These are phyloP conservation scores for Acrobasis repandana DNA, from an alignment of 2,888 invertebrate genomes.

Conservation along the genomic window DNA sequence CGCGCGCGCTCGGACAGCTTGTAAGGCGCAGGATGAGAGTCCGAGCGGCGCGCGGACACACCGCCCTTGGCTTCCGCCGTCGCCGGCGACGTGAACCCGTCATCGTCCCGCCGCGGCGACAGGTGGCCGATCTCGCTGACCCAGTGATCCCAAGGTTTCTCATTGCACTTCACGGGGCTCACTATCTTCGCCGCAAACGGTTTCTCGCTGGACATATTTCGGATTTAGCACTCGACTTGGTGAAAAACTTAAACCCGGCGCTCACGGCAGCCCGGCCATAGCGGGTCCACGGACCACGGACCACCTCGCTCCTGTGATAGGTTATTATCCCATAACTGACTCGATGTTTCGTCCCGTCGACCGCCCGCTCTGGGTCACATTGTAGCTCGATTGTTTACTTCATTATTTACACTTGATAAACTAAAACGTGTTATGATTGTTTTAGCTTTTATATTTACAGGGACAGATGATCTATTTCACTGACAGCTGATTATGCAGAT, in stretches of 20 bases:
- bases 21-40: slow-evolving; percentile 55
- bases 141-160: slow-evolving; percentile 81
- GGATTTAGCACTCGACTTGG: slow-evolving; percentile 53
- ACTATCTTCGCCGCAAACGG: slow-evolving; percentile 68
- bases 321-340: slow-evolving; percentile 81
- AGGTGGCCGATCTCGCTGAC: slow-evolving; percentile 75
- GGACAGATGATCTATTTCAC: slow-evolving; percentile 83
- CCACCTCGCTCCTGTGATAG: slow-evolving; percentile 67
- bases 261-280: slow-evolving; percentile 73
- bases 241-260: slow-evolving; percentile 49
- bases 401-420: slow-evolving; percentile 62
- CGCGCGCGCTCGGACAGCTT: slow-evolving; percentile 55
- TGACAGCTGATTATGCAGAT: slow-evolving; percentile 84
- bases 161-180: slow-evolving; percentile 76
- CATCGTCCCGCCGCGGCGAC: slow-evolving; percentile 73
- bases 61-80: slow-evolving; percentile 58
- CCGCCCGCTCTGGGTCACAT: slow-evolving; percentile 65
- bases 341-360: slow-evolving; percentile 53
- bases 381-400: slow-evolving; percentile 61
- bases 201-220: slow-evolving; percentile 75
- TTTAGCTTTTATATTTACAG: slow-evolving; percentile 82
- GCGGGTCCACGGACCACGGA: slow-evolving; percentile 52
- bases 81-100: slow-evolving; percentile 58
- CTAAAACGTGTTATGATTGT: slow-evolving; percentile 75
- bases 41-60: slow-evolving; percentile 50